Evolutionary conservation across 2,113 vertebrate genomes (phyloP), one percentile per base, ranked within the genome.

Genomic region (Nipponia nippon): DNA sequence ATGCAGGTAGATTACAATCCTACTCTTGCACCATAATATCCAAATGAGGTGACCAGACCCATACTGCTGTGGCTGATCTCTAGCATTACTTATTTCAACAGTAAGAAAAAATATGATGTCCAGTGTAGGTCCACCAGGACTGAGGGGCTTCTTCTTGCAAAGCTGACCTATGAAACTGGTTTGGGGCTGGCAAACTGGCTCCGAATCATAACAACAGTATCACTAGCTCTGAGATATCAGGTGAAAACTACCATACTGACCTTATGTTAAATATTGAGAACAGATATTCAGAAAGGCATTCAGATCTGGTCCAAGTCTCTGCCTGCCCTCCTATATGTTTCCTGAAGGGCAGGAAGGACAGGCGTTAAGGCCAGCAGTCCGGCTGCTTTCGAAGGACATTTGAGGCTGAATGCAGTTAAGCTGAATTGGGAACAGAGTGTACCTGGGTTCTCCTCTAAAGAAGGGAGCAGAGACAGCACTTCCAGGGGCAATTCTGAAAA

Each of bases 241-340:
- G 52, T 83, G 88, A 89, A 47, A 87, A 96, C 61, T 72, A 73
- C 25, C 32, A 18, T 50, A 70, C 29, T 63, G 95, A 93, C 49
- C 16, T 50, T 47, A 94, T 27, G 36, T 82, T 93, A 95, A 95
- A 96, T 53, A 96, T 2, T 73, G 91, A 75, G 83, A 85, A 59
- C 44, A 40, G 10, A 40, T 56, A 56, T 56, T 78, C 83, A 93
- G 80, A 81, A 89, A 89, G 16, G 40, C 14, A 30, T 13, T 76
- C 55, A 67, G 9, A 17, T 30, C 14, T 40, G 14, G 7, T 61
- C 29, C 32, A 65, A 62, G 18, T 19, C 15, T 76, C 53, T 85
- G 8, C 7, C 30, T 67, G 50, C 29, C 25, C 40, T 72, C 14
- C 29, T 66, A 0, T 8, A 36, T 2, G 8, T 27, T 56, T 94